Conservation (phyloP, 2,113 vertebrate species). For the Halcyon senegalensis region DNA sequence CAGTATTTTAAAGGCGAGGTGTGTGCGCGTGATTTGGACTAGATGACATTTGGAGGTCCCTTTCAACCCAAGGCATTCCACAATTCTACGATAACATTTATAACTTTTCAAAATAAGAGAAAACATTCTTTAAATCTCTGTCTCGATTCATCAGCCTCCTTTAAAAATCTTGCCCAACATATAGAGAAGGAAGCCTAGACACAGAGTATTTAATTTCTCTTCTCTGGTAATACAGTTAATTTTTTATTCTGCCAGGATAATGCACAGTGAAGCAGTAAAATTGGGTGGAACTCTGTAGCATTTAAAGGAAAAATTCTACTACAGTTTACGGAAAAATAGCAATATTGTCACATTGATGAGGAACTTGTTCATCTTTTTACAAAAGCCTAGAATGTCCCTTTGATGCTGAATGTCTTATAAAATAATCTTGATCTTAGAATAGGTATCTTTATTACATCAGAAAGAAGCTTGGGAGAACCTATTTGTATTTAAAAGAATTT, state of each 20-base stretch:
- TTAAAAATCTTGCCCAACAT: background rate
- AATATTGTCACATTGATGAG: background rate
- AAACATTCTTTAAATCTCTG: background rate
- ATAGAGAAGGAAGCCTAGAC: background rate
- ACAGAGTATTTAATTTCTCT: background rate
- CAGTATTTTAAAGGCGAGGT: background rate
- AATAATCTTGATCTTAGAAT: background rate
- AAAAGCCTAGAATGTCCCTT: background rate
- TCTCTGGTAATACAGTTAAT: background rate
- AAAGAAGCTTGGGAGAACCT: constrained; percentile 1
- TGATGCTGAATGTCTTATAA: background rate
- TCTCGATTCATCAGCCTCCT: background rate
- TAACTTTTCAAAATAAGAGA: background rate
- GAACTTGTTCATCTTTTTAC: background rate
- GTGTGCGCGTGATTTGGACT: too few relatives aligned
- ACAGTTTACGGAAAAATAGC: background rate
- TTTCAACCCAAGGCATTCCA: too few relatives aligned
- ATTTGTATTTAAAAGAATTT: background rate
- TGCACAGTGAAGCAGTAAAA: background rate
- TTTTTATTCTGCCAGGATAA: background rate
- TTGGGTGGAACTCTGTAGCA: background rate
- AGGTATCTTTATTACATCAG: background rate
- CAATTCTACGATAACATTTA: background rate
- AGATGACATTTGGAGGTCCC: too few relatives aligned
- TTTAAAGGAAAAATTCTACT: background rate